These are phyloP conservation scores for Cynodonichthys magdalenae DNA, from an alignment of 2,797 vertebrate genomes.

Conservation along the genomic window DNA sequence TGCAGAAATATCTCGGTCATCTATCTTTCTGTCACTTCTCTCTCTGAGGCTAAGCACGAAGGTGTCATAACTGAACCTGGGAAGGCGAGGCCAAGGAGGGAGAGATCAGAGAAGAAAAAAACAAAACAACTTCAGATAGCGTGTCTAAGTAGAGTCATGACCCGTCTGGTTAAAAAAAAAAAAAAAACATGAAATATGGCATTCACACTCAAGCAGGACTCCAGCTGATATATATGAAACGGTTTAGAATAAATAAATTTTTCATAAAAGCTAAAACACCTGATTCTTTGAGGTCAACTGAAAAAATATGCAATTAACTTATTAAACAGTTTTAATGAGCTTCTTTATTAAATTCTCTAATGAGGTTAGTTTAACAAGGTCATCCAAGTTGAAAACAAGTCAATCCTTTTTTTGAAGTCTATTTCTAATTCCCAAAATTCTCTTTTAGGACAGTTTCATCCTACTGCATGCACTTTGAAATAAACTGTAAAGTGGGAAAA, in stretches of 20 bases:
- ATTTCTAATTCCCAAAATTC: no score
- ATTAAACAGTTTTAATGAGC: no score
- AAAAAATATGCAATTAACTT: no score
- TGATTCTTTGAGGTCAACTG: no score
- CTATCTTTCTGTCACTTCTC: slow-evolving; percentile 82
- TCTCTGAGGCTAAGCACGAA: slow-evolving; percentile 64
- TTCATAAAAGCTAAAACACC: no score
- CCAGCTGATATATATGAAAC: neutral
- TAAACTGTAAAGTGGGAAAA: neutral
- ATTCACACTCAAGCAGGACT: slow-evolving; percentile 6
- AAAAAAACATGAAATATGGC: neutral
- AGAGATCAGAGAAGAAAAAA: slow-evolving; percentile 38
- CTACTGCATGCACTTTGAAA: no score
- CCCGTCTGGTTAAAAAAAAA: slow-evolving; percentile 10
- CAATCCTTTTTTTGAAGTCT: no score
- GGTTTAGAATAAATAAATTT: no score
- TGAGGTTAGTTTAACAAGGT: no score
- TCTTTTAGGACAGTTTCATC: no score
- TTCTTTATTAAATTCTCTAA: no score
- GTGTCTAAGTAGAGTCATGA: slow-evolving; percentile 53
- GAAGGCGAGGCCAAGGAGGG: slow-evolving; percentile 45
- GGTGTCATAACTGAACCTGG: slow-evolving; percentile 64
- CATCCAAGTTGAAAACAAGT: no score
- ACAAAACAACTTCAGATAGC: slow-evolving; percentile 29
- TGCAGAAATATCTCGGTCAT: slow-evolving; percentile 80